Conservation (phyloP, 2,888 invertebrate genomes). For the Cataglyphis livida region DNA sequence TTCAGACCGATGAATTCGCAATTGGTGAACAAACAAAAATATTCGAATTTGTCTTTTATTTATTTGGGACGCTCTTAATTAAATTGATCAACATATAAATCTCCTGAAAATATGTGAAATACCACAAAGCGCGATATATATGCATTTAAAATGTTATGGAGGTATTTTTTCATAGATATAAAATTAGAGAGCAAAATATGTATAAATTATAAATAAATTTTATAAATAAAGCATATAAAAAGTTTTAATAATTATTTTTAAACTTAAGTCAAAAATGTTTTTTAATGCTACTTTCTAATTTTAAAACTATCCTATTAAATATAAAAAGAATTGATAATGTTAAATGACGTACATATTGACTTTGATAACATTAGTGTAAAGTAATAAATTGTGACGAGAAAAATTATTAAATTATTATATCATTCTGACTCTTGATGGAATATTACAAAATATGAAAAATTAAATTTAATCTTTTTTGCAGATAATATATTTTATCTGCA, state of each 20-base stretch:
- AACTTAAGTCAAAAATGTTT: neutral
- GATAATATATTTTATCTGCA: neutral
- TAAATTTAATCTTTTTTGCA: conserved; percentile 11
- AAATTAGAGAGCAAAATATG: neutral
- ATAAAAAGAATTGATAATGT: neutral
- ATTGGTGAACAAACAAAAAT: neutral
- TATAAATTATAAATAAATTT: conserved; percentile 20
- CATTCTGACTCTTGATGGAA: neutral
- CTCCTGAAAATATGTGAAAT: neutral
- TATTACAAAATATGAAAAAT: neutral
- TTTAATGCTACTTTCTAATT: neutral
- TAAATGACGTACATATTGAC: neutral
- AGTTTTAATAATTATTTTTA: conserved; percentile 7
- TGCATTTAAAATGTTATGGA: conserved; percentile 6
- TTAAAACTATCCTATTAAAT: neutral
- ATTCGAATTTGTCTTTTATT: neutral
- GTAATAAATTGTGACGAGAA: neutral
- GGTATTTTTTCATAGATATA: neutral
- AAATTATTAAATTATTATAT: neutral
- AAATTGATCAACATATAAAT: conserved; percentile 1
- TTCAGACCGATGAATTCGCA: neutral
- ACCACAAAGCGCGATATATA: neutral
- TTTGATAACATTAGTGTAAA: neutral
- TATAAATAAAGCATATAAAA: neutral
- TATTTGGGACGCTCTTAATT: neutral